Conservation (phyloP, 2,113 vertebrate species). For the Nycticebus coucang region DNA sequence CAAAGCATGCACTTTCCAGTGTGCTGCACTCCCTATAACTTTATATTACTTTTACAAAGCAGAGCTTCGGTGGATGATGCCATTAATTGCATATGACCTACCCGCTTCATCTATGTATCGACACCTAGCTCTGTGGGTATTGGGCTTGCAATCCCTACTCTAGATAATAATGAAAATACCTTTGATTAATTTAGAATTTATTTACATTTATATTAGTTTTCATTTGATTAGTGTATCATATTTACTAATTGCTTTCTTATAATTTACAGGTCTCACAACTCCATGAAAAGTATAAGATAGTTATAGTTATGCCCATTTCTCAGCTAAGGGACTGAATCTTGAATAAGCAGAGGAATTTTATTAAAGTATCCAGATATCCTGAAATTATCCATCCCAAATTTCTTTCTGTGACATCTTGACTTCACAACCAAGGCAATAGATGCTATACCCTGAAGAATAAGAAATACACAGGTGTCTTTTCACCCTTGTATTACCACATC, state of each 20-base stretch:
- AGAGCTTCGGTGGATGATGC: accelerated
- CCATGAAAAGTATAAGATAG: background rate
- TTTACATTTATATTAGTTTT: background rate
- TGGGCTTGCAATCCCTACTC: background rate
- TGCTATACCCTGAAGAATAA: background rate
- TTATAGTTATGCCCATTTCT: background rate
- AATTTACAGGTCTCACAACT: background rate
- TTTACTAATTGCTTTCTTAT: background rate
- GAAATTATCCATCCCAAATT: background rate
- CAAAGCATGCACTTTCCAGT: background rate
- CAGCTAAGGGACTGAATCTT: background rate
- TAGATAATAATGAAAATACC: background rate
- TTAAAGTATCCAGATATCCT: background rate
- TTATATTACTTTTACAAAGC: background rate
- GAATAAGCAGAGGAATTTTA: background rate
- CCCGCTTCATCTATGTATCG: background rate
- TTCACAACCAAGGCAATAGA: background rate
- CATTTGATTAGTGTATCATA: background rate
- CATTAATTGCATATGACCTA: background rate
- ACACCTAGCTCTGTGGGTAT: background rate
- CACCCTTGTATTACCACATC: background rate
- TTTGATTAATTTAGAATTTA: background rate
- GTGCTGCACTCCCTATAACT: background rate
- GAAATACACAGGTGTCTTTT: background rate
- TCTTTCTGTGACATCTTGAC: background rate